phyloP scores from a whole-genome alignment of 2,113 vertebrate genomes.

The Stegostoma tigrinum region DNA sequence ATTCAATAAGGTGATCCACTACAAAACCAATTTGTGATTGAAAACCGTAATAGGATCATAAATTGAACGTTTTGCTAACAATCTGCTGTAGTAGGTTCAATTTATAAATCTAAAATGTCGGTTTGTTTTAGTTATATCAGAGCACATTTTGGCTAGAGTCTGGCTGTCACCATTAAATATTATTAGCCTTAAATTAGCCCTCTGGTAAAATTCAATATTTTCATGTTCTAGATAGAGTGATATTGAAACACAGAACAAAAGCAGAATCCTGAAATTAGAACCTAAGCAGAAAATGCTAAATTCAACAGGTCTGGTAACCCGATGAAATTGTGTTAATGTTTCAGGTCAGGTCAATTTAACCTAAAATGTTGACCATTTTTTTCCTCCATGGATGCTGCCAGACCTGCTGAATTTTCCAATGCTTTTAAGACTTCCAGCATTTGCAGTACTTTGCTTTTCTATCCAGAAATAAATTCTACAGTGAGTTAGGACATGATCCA shows the following conservation, averaged over 20 bases:
- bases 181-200: not conserved
- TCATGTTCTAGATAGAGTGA: not conserved
- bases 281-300: no score
- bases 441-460: no score
- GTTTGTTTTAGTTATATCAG: not conserved
- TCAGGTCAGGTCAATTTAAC: no score
- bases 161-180: not conserved
- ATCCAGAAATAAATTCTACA: not conserved
- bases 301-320: no score
- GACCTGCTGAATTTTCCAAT: no score
- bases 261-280: not conserved
- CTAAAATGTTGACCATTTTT: no score
- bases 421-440: no score
- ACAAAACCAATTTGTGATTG: not conserved
- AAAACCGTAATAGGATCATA: not conserved
- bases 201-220: constrained; percentile 1
- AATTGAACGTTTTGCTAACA: not conserved
- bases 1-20: not conserved
- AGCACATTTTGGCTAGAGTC: not conserved
- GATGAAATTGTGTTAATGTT: no score
- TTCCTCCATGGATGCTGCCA: no score
- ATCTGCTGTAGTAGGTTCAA: not conserved
- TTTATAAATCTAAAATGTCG: not conserved
- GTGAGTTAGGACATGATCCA: not conserved
- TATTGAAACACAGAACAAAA: not conserved